These are phyloP conservation scores for Odocoileus hemionus DNA, from an alignment of 2,113 vertebrate genomes.

Conservation along the genomic window DNA sequence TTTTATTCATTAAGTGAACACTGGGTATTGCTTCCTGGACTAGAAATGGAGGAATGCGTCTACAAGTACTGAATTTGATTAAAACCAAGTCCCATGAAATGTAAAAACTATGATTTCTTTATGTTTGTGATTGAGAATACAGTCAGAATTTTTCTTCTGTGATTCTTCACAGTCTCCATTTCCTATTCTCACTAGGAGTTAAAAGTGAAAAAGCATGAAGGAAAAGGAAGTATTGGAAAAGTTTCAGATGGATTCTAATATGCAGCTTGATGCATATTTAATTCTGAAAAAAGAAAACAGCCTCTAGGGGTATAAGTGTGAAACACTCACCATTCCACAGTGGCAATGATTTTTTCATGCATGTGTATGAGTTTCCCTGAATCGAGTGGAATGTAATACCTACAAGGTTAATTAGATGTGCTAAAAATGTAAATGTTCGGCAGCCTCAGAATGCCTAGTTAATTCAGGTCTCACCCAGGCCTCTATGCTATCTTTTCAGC, in stretches of 20 bases:
- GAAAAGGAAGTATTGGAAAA: background rate
- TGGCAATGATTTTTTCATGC: constrained; percentile 18
- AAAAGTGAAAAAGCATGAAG: background rate
- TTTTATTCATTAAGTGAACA: background rate
- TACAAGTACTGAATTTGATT: background rate
- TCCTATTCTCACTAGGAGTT: background rate
- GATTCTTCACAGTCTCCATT: background rate
- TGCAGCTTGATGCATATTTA: background rate
- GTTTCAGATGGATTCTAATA: constrained; percentile 17
- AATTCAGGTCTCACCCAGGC: constrained; percentile 35
- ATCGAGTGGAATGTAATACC: constrained; percentile 31
- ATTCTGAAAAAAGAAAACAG: background rate
- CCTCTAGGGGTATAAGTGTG: background rate
- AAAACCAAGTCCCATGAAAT: background rate
- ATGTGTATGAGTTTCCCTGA: background rate
- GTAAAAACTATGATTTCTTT: background rate
- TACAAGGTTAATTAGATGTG: constrained; percentile 59
- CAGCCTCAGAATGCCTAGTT: constrained; percentile 21
- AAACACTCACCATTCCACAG: background rate
- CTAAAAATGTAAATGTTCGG: background rate
- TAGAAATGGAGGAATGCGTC: background rate
- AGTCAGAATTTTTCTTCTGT: background rate
- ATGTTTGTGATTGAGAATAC: background rate
- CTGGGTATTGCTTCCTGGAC: background rate
- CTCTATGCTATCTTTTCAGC: constrained; percentile 18